phyloP scores from a whole-genome alignment of 2,888 invertebrate species.

The Eupeodes luniger region DNA sequence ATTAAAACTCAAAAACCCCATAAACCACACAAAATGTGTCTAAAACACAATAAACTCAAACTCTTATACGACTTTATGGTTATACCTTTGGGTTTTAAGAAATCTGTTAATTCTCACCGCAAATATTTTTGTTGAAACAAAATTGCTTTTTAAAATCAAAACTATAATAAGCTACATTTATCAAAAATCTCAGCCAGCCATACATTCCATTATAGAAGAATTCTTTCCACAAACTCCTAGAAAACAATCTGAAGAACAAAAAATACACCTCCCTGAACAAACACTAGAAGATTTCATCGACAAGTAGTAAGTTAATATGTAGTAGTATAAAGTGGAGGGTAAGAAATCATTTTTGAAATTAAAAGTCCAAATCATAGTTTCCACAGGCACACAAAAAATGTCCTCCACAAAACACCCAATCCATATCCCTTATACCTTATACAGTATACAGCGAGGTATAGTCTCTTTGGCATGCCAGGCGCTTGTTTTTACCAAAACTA shows the following conservation, averaged over 20 bases:
- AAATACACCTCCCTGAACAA: slow-evolving; percentile 15
- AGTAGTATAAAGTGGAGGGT: slow-evolving; percentile 34
- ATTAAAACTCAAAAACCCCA: not conserved
- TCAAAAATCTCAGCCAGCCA: slow-evolving; percentile 6
- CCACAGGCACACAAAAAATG: slow-evolving; percentile 59
- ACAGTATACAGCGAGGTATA: not conserved
- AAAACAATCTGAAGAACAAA: not conserved
- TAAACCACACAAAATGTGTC: slow-evolving; percentile 34
- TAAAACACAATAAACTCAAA: not conserved
- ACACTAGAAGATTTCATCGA: slow-evolving; percentile 51
- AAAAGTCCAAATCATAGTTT: slow-evolving; percentile 75
- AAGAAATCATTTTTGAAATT: slow-evolving; percentile 76
- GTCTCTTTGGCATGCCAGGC: slow-evolving; percentile 31
- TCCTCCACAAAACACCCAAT: slow-evolving; percentile 59
- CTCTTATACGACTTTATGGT: not conserved
- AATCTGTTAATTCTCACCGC: slow-evolving; percentile 6
- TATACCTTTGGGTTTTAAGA: not conserved
- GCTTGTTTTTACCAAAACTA: slow-evolving; percentile 45
- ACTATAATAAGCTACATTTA: slow-evolving; percentile 40
- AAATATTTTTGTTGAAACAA: slow-evolving; percentile 27
- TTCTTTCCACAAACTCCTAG: no score
- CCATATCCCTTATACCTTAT: slow-evolving; percentile 26
- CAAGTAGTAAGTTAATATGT: slow-evolving; percentile 13
- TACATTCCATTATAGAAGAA: slow-evolving; percentile 6
- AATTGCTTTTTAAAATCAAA: slow-evolving; percentile 41